Evolutionary conservation across 1,140 invertebrate genomes (phyloP).

Genomic region (Notospermus geniculatus): DNA sequence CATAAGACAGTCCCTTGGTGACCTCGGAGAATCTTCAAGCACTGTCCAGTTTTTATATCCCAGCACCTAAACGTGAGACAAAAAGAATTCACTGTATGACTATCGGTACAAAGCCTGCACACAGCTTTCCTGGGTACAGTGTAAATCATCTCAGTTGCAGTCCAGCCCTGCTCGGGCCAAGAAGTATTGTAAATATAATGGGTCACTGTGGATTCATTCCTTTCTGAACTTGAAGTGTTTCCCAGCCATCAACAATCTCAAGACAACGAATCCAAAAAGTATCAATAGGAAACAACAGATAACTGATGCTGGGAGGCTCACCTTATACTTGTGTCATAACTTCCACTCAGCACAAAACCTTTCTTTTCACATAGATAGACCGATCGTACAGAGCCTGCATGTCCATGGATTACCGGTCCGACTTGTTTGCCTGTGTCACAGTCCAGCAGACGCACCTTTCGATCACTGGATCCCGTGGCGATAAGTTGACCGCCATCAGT

Average conservation of each 20-base stretch:
- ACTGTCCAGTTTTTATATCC: slow-evolving; percentile 50
- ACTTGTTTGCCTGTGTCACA: slow-evolving; percentile 39
- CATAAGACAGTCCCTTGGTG: slow-evolving; percentile 49
- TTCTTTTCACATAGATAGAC: slow-evolving; percentile 41
- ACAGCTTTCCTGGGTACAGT: too few relatives aligned
- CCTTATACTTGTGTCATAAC: slow-evolving; percentile 56
- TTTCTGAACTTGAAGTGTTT: too few relatives aligned
- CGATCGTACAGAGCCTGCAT: slow-evolving; percentile 53
- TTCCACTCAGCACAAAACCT: slow-evolving; percentile 49
- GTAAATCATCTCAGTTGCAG: too few relatives aligned
- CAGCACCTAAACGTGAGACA: slow-evolving; percentile 42
- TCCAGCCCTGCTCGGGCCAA: too few relatives aligned
- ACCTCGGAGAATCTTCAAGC: slow-evolving; percentile 52
- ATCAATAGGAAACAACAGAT: too few relatives aligned
- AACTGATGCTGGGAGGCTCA: slow-evolving; percentile 15
- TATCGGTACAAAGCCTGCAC: too few relatives aligned
- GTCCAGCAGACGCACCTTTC: slow-evolving; percentile 50
- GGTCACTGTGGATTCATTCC: too few relatives aligned
- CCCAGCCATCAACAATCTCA: too few relatives aligned
- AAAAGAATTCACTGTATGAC: not conserved
- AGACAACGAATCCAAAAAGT: too few relatives aligned
- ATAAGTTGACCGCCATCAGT: slow-evolving; percentile 49
- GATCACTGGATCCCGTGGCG: slow-evolving; percentile 46
- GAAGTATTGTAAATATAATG: too few relatives aligned
- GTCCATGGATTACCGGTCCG: slow-evolving; percentile 45